Evolutionary conservation across 2,113 vertebrate genomes (phyloP), one percentile per base, ranked within the genome.

Genomic region (Tursiops truncatus): DNA sequence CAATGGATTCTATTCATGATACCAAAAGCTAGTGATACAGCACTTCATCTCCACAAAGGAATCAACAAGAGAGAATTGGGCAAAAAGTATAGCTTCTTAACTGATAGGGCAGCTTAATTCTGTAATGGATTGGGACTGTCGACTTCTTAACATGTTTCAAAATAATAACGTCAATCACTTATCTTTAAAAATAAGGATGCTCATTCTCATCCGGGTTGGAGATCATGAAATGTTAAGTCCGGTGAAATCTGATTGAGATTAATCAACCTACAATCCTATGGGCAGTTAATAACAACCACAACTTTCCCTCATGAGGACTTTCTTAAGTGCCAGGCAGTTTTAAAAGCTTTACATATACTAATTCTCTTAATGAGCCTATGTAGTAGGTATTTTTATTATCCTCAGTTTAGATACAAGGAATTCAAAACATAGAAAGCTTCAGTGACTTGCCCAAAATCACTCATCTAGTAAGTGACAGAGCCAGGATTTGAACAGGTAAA

Each of bases 201-300:
- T 60, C 38, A 68, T 68, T 10, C n/a, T 94, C 84, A 83, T 70
- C 44, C 85, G 41, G 60, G 18, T 87, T 65, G 76, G 47, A 97
- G 83, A 36, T 86, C 21, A 89, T n/a, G 74, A 87, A 96, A 93
- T 87, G 47, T 76, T 95, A 95, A 96, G 53, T 83, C 21, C 12
- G 41, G 58, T 95, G 63, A 94, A 96, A 95, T 83, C n/a, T 79
- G 36, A 60, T 60, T 87, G n/a, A 67, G 20, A 63, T 93, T 62
- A 82, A 86, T 96, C 89, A 94, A 65, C 18, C 25, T 73, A 53
- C 20, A 33, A 79, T 82, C 33, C 5, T 85, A 8, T n/a, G 17
- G 15, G 6, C n/a, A 76, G 70, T 38, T 68, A 95, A 84, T 33
- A 50, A 91, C 14, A 38, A 80, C 2, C 13, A 70, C 47, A 83